Evolutionary conservation across 2,888 invertebrate species (phyloP), one percentile per base, ranked within the genome.

Genomic region (Amphipyra tragopoginis): DNA sequence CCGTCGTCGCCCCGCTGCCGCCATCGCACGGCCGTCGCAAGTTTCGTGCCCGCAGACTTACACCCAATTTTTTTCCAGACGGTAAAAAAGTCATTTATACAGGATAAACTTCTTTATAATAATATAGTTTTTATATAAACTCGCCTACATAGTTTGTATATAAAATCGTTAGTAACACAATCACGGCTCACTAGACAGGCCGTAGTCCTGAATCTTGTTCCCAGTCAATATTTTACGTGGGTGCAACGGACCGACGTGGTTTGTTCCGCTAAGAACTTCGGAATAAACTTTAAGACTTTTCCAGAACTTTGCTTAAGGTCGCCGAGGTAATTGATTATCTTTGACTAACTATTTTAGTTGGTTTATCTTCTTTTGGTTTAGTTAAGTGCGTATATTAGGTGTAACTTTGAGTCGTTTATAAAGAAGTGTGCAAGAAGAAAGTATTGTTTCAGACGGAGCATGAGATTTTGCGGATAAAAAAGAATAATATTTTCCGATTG

Each of bases 151-250:
- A 68, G 69, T 68, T 59, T 26, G 42, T 45, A 67, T 5, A 2
- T 7, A 57, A 49, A 55, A 49, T 62, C 54, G 64, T 76, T 79
- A 77, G 79, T 67, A 80, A 66, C 63, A 56, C 61, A 62, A 66
- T 55, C 72, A 70, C 67, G 73, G 79, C 63, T 79, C 72, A 77
- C 65, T 64, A 65, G 74, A 59, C 71, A 51, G 56, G 62, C 61
- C 62, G 59, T 57, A 60, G 52, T 65, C 66, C 57, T 78, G 76
- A 76, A 78, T 82, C 83, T 83, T 77, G 81, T 82, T 84, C 77
- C 81, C 65, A 86, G 82, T 85, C 87, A 86, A 89, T 89, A 87
- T 88, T 86, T 85, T 89, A 90, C 88, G 90, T 87, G 89, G 84
- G 67, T 81, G 84, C 85, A 82, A 71, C 72, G 76, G 80, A 82